phyloP scores from a whole-genome alignment of 2,888 invertebrate species.

The Tachina fera region DNA sequence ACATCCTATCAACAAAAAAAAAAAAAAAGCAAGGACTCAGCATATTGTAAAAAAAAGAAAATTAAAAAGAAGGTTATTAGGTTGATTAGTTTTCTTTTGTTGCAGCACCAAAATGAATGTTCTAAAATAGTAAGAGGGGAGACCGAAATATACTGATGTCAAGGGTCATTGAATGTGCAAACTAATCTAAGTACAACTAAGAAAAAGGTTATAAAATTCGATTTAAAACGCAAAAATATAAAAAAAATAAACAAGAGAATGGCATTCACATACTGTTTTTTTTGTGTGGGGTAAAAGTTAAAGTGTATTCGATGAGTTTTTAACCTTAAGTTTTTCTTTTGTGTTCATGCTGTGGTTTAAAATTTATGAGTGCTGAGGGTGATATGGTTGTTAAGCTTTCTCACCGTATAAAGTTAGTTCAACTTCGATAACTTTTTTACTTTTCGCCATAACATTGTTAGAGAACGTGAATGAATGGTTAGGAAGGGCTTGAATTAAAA shows the following conservation, averaged over 20 bases:
- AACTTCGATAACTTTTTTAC: background rate
- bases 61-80: constrained; percentile 69
- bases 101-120: constrained; percentile 34
- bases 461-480: background rate
- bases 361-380: background rate
- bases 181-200: constrained; percentile 39
- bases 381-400: background rate
- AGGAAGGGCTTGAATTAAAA: background rate
- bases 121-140: constrained; percentile 22
- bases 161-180: constrained; percentile 67
- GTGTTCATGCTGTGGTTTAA: background rate
- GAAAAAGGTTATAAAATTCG: constrained; percentile 44
- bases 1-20: constrained; percentile 34
- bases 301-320: constrained; percentile 35
- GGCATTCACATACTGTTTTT: constrained; percentile 30
- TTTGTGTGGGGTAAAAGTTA: constrained; percentile 29
- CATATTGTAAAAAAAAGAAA: constrained; percentile 13
- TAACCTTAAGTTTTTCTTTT: constrained; percentile 35
- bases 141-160: constrained; percentile 54
- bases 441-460: background rate
- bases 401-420: background rate
- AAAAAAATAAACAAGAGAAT: constrained; percentile 18
- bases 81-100: constrained; percentile 71
- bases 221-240: constrained; percentile 16
- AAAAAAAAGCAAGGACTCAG: background rate